Conservation (phyloP, 2,797 vertebrate genomes). For the Chelidonichthys spinosus region DNA sequence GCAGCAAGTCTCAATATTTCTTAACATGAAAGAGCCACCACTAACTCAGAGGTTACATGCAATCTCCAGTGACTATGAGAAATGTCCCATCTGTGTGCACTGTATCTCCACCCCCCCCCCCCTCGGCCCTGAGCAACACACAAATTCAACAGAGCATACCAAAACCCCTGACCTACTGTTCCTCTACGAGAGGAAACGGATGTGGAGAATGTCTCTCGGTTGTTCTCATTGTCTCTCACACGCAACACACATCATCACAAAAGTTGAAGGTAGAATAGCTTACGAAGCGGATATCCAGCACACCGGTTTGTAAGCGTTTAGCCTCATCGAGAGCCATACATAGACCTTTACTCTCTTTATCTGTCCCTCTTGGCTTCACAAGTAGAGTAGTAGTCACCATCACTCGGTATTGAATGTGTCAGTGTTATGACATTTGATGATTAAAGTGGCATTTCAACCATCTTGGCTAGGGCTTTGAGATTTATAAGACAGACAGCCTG, state of each 20-base stretch:
- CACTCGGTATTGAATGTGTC: background rate
- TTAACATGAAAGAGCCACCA: background rate
- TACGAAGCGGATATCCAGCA: conserved; percentile 37
- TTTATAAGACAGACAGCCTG: background rate
- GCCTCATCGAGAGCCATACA: conserved; percentile 1
- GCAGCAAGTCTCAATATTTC: background rate
- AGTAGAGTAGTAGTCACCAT: background rate
- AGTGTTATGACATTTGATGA: background rate
- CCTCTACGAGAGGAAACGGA: conserved; percentile 67
- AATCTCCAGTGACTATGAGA: conserved; percentile 12
- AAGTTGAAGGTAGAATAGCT: conserved; percentile 36
- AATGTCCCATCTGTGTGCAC: conserved; percentile 13
- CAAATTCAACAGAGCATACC: conserved; percentile 46
- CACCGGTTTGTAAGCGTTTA: conserved; percentile 6
- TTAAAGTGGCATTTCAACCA: background rate
- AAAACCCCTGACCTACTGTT: conserved; percentile 65
- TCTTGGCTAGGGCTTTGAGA: conserved; percentile 4
- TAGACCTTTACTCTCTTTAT: conserved; percentile 34
- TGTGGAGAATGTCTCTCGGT: conserved; percentile 47
- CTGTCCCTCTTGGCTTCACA: conserved; percentile 8
- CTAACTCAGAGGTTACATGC: conserved; percentile 2
- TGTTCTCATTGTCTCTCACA: conserved; percentile 12
- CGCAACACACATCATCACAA: conserved; percentile 30
- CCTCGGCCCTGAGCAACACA: conserved; percentile 41
- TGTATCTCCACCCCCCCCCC: background rate